A percentile compares a stretch with the other conserved stretches of the same genome.
These are phyloP conservation scores for Littorina saxatilis DNA, from an alignment of 1,140 invertebrate genomes.

Conservation along the genomic window DNA sequence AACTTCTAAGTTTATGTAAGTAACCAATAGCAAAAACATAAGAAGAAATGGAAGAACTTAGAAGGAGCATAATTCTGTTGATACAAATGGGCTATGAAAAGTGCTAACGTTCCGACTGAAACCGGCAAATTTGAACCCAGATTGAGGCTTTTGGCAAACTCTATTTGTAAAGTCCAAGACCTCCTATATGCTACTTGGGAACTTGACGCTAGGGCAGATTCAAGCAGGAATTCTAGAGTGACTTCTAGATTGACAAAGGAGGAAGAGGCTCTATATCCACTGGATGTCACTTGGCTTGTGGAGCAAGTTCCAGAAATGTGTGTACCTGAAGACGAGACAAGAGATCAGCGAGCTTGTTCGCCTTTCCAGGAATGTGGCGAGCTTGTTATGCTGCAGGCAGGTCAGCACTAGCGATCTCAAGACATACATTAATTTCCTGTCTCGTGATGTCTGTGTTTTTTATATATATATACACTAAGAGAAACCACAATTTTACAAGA, in stretches of 20 bases:
- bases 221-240: too few species aligned
- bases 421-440: background rate
- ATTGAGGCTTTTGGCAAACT: too few species aligned
- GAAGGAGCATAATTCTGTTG: background rate
- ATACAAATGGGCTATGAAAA: background rate
- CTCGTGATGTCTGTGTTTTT: slow-evolving; percentile 4
- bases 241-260: too few species aligned
- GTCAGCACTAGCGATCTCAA: background rate
- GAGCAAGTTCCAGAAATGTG: too few species aligned
- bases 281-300: too few species aligned
- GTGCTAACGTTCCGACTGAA: background rate
- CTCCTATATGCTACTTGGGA: too few species aligned
- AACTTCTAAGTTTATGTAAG: background rate
- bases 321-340: background rate
- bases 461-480: too few species aligned
- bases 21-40: background rate
- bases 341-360: background rate
- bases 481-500: too few species aligned
- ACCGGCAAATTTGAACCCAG: background rate
- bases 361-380: background rate
- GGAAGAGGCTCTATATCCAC: too few species aligned
- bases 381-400: background rate
- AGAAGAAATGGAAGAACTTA: background rate
- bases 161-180: background rate
- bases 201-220: too few species aligned